These are phyloP conservation scores for Embiotoca jacksoni DNA, from an alignment of 2,113 vertebrate genomes.

Conservation along the genomic window DNA sequence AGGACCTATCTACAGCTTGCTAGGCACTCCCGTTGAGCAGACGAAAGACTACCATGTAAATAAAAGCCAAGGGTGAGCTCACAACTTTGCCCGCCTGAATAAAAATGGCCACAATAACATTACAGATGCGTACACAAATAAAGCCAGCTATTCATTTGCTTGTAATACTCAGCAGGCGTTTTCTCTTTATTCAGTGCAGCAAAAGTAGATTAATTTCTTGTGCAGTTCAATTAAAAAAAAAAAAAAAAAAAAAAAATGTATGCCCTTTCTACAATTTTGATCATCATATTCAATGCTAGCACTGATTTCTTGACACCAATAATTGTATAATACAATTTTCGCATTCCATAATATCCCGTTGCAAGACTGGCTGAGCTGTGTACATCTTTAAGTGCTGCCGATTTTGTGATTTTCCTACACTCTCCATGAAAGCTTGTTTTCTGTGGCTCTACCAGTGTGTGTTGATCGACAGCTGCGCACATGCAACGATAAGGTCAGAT, in stretches of 20 bases:
- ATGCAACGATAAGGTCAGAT: conserved; percentile 74
- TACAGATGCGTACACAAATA: conserved; percentile 77
- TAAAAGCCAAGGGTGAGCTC: conserved; percentile 82
- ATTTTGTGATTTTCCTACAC: conserved; percentile 48
- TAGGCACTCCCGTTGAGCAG: conserved; percentile 75
- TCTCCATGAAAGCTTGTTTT: conserved; percentile 46
- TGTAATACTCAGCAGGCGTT: conserved; percentile 54
- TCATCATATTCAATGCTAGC: conserved; percentile 2
- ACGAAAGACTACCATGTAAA: conserved; percentile 81
- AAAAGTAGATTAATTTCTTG: conserved; percentile 61
- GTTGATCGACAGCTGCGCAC: conserved; percentile 64
- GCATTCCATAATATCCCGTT: conserved; percentile 44
- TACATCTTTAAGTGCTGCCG: conserved; percentile 38
- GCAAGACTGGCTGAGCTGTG: conserved; percentile 16
- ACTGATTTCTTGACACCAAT: conserved; percentile 21
- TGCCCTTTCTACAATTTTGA: conserved; percentile 8
- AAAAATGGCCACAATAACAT: conserved; percentile 79
- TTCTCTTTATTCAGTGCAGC: conserved; percentile 52
- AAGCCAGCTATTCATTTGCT: conserved; percentile 68
- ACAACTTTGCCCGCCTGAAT: conserved; percentile 79
- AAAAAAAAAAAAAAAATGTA: conserved; percentile 48
- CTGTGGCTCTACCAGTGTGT: conserved; percentile 23
- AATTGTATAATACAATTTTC: conserved; percentile 13
- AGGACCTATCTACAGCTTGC: conserved; percentile 77
- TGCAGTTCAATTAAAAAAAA: conserved; percentile 50